Evolutionary conservation across 2,888 invertebrate species (phyloP).

Genomic region (Myopa tessellatipennis): DNA sequence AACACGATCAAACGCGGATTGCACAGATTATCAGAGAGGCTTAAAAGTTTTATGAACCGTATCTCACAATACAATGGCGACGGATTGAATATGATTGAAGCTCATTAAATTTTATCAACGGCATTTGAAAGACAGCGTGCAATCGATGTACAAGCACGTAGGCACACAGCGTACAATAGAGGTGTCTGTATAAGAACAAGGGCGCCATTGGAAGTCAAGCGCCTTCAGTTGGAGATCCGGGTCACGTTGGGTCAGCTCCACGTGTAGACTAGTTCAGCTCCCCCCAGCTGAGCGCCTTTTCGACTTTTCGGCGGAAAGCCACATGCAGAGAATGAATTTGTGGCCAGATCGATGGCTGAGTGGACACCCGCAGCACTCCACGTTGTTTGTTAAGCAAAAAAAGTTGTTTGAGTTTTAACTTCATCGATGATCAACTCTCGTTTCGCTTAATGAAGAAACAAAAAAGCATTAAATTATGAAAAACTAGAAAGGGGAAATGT

Average conservation of each 20-base stretch:
- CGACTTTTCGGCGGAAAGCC: too few species aligned
- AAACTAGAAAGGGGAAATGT: neutral
- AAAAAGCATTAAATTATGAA: neutral
- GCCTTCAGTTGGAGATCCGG: neutral
- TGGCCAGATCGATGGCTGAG: too few species aligned
- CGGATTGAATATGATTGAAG: neutral
- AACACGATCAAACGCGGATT: constrained; percentile 9
- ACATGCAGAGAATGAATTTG: neutral
- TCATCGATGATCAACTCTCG: neutral
- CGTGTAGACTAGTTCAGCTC: neutral
- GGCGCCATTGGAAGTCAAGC: neutral
- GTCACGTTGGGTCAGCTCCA: neutral
- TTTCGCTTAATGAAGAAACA: neutral
- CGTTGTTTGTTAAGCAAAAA: neutral
- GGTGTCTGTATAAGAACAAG: neutral
- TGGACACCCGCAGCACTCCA: neutral
- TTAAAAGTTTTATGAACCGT: neutral
- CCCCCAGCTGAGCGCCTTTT: neutral
- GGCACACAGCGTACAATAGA: neutral
- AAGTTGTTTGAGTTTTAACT: neutral
- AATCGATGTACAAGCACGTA: neutral
- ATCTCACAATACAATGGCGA: neutral
- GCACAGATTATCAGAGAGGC: constrained; percentile 27
- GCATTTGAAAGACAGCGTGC: neutral
- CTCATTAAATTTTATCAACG: constrained; percentile 18